Evolutionary conservation across 2,888 invertebrate genomes (phyloP).

Genomic region (Mesoligia furuncula): DNA sequence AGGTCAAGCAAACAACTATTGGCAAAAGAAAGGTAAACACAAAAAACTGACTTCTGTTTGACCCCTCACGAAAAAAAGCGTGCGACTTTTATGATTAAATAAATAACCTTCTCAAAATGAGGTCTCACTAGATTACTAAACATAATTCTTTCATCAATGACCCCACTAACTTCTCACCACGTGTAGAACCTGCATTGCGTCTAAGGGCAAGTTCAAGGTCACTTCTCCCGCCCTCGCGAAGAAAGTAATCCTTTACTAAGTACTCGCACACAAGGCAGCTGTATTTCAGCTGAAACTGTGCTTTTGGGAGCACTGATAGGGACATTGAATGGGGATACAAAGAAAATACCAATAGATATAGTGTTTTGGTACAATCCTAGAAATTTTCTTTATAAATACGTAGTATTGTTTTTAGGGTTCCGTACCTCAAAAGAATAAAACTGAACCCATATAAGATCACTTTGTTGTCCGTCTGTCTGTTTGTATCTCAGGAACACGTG

Average conservation of each 20-base stretch:
- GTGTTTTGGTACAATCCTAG: neutral
- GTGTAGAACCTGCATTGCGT: conserved; percentile 78
- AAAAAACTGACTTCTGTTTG: neutral
- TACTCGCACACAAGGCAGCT: conserved; percentile 38
- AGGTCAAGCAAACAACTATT: too few relatives aligned
- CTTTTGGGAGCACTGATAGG: conserved; percentile 35
- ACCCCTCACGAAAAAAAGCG: neutral
- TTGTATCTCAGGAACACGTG: too few relatives aligned
- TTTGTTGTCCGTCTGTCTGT: too few relatives aligned
- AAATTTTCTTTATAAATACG: neutral
- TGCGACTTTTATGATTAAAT: neutral
- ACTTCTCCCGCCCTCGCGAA: conserved; percentile 57
- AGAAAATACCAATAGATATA: neutral
- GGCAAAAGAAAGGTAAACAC: too few relatives aligned
- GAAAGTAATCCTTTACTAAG: conserved; percentile 60
- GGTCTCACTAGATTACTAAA: neutral
- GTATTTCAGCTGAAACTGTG: conserved; percentile 46
- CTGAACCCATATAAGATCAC: too few relatives aligned
- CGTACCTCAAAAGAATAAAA: too few relatives aligned
- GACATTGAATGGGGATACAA: conserved; percentile 9
- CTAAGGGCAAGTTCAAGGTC: conserved; percentile 72
- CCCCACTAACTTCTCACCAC: conserved; percentile 20
- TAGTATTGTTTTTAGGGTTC: neutral
- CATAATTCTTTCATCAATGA: conserved; percentile 14
- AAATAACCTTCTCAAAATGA: neutral